Evolutionary conservation across 2,797 vertebrate species (phyloP).

Genomic region (Masticophis lateralis): DNA sequence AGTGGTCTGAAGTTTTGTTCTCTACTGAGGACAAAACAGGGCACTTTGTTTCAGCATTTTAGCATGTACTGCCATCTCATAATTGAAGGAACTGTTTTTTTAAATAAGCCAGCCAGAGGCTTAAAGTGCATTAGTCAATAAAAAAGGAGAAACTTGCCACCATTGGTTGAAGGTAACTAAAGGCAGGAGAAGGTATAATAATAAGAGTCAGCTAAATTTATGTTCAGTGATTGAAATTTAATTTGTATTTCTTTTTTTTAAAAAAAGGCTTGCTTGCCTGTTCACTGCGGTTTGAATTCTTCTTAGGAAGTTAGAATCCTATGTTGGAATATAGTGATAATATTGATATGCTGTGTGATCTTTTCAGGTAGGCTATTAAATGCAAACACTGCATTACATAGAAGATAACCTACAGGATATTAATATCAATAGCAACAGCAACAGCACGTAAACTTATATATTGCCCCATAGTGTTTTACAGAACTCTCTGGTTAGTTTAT

Average conservation of each 20-base stretch:
- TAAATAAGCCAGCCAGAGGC: background rate
- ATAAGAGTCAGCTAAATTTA: background rate
- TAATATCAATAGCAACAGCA: background rate
- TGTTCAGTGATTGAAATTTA: background rate
- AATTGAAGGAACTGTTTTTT: background rate
- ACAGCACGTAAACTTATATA: background rate
- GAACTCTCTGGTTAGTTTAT: background rate
- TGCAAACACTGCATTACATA: background rate
- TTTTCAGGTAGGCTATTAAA: background rate
- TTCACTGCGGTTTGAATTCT: background rate
- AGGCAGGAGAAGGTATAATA: background rate
- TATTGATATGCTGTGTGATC: background rate
- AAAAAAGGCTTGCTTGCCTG: background rate
- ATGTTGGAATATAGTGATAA: background rate
- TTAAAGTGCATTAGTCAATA: background rate
- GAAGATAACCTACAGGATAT: background rate
- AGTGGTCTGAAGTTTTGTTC: background rate
- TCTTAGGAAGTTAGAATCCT: background rate
- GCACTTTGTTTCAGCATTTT: background rate
- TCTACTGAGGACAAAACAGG: background rate
- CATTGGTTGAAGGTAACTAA: background rate
- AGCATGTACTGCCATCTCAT: background rate
- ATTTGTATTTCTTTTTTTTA: background rate
- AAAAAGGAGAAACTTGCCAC: background rate
- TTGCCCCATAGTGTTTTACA: background rate